Conservation (phyloP, 2,113 vertebrate genomes). For the Hippoglossus stenolepis region DNA sequence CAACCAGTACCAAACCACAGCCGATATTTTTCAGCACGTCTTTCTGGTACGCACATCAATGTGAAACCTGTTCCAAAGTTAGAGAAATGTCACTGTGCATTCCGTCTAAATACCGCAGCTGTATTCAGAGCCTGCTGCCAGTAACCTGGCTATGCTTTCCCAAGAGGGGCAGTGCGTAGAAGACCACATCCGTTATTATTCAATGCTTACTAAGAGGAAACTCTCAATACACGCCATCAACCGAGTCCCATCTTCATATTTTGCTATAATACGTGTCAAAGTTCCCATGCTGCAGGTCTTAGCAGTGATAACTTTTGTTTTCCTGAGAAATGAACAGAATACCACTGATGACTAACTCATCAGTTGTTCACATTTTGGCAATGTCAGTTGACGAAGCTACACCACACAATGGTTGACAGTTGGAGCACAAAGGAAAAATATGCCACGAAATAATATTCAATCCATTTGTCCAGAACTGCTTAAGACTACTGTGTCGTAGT, state of each 20-base stretch:
- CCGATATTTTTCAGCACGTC: conserved; percentile 41
- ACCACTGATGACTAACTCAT: conserved; percentile 35
- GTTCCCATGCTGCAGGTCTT: conserved; percentile 15
- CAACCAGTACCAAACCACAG: conserved; percentile 50
- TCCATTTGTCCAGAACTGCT: not conserved
- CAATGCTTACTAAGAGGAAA: conserved; percentile 49
- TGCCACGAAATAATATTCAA: not conserved
- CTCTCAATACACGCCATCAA: conserved; percentile 7
- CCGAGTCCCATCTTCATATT: conserved; percentile 12
- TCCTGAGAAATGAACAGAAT: conserved; percentile 62
- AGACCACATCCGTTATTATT: conserved; percentile 66
- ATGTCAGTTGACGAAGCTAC: not conserved
- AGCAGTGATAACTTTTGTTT: conserved; percentile 60
- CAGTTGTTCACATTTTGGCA: not conserved
- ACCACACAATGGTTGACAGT: too few species aligned
- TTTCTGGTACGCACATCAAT: not conserved
- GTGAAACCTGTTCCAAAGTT: conserved; percentile 40
- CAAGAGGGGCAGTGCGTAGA: conserved; percentile 5
- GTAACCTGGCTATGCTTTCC: conserved; percentile 36
- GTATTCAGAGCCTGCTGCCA: conserved; percentile 30
- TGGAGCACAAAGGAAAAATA: too few species aligned
- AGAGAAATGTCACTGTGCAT: conserved; percentile 49
- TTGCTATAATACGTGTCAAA: conserved; percentile 34
- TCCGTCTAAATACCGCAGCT: conserved; percentile 59
- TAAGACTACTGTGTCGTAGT: not conserved